These are phyloP conservation scores for rat (Rattus norvegicus) DNA, from an alignment of 2,113 vertebrate species.

Conservation along the genomic window DNA sequence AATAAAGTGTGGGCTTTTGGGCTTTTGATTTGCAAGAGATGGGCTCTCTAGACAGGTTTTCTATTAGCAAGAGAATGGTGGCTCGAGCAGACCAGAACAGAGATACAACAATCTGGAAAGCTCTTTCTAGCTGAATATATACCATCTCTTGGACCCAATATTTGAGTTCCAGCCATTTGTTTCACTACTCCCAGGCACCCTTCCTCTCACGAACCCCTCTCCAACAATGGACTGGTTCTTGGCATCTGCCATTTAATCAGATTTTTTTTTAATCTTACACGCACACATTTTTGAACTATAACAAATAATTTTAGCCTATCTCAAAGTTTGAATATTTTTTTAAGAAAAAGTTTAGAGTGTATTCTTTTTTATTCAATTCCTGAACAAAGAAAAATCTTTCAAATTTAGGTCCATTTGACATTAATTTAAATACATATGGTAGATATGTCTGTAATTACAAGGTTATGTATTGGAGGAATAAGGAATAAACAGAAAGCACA, in stretches of 20 bases:
- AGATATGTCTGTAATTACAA: conserved; percentile 60
- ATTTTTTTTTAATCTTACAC: background rate
- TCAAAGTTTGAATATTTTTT: background rate
- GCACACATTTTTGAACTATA: background rate
- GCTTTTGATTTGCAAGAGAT: no score
- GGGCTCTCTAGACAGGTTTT: no score
- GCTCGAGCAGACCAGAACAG: no score
- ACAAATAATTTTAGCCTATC: background rate
- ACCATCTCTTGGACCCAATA: no score
- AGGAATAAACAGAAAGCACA: conserved; percentile 66
- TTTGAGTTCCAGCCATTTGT: no score
- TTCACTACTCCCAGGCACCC: no score
- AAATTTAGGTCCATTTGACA: conserved; percentile 12
- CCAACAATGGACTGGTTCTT: no score
- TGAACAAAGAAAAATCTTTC: conserved; percentile 18
- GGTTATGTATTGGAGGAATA: conserved; percentile 59
- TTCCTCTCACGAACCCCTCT: no score
- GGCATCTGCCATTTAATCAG: background rate
- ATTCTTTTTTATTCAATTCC: conserved; percentile 30
- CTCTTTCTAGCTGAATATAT: no score
- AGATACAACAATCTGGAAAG: no score
- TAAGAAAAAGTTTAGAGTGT: background rate
- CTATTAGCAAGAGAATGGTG: no score
- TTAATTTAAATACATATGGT: conserved; percentile 63
- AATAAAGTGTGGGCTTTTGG: no score